Evolutionary conservation across 2,888 invertebrate species (phyloP).

Genomic region (Dermolepida albohirtum): DNA sequence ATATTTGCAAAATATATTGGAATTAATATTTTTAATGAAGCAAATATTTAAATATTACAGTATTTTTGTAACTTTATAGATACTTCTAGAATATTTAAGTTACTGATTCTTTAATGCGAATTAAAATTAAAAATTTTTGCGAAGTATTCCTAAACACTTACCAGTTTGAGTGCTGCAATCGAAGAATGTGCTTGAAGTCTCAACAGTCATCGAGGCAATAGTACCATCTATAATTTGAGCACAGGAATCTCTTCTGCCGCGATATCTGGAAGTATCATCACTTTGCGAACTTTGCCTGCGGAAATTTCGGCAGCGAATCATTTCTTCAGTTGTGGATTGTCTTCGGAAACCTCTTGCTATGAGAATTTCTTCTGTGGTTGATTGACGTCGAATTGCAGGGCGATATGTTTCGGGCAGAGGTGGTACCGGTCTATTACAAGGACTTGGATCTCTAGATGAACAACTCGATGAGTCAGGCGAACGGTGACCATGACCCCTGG

Average conservation of each 20-base stretch:
- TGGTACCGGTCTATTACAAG: constrained; percentile 72
- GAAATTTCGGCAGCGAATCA: constrained; percentile 92
- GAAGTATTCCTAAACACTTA: constrained; percentile 65
- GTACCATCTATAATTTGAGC: constrained; percentile 94
- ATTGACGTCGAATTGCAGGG: constrained; percentile 85
- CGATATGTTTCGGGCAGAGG: constrained; percentile 69
- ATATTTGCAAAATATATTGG: too few species aligned
- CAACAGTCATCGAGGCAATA: constrained; percentile 92
- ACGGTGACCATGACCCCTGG: constrained; percentile 65
- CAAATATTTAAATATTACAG: too few species aligned
- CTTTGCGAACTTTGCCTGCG: constrained; percentile 91
- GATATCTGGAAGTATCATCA: constrained; percentile 79
- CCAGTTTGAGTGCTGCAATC: constrained; percentile 94
- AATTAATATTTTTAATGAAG: too few species aligned
- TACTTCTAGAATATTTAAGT: too few species aligned
- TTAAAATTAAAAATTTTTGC: too few species aligned
- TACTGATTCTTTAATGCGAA: too few species aligned
- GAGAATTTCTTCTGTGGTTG: constrained; percentile 91
- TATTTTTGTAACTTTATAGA: too few species aligned
- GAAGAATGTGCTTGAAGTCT: constrained; percentile 92
- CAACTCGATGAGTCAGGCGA: constrained; percentile 83
- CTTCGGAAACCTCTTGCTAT: constrained; percentile 90
- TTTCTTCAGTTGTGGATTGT: constrained; percentile 92
- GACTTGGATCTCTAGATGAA: constrained; percentile 88
- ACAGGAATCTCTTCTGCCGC: constrained; percentile 85